Evolutionary conservation across 2,797 vertebrate genomes (phyloP).

Genomic region (Salmo trutta): DNA sequence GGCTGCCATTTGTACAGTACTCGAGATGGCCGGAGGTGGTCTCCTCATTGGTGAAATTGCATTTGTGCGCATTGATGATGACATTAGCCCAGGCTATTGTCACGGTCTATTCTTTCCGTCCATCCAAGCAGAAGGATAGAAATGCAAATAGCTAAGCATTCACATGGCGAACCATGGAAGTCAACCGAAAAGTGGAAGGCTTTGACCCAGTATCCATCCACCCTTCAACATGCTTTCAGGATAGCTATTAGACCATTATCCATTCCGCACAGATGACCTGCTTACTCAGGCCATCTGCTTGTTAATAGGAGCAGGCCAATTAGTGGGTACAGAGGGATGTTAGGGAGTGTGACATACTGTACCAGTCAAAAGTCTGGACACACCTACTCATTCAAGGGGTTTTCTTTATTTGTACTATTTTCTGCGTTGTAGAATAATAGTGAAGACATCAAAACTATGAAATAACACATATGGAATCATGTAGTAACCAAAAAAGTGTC

Average conservation of each 20-base stretch:
- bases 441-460: too few species aligned
- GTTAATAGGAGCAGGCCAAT: background rate
- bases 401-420: too few species aligned
- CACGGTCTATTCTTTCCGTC: slow-evolving; percentile 40
- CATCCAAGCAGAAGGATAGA: slow-evolving; percentile 47
- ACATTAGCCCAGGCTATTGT: slow-evolving; percentile 58
- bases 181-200: slow-evolving; percentile 22
- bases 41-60: slow-evolving; percentile 67
- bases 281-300: background rate
- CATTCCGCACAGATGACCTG: background rate
- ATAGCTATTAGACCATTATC: background rate
- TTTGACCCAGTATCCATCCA: slow-evolving; percentile 26
- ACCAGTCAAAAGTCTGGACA: too few species aligned
- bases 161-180: slow-evolving; percentile 5
- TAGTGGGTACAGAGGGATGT: background rate
- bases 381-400: too few species aligned
- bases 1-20: slow-evolving; percentile 48
- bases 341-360: background rate
- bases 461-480: too few species aligned
- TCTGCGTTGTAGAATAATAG: too few species aligned
- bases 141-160: slow-evolving; percentile 39
- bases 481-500: too few species aligned
- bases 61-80: slow-evolving; percentile 67
- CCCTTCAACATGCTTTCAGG: background rate
- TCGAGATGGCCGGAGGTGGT: slow-evolving; percentile 25